A percentile compares a stretch with the other conserved stretches of the same genome.
These are phyloP conservation scores for Alsophila aescularia DNA, from an alignment of 2,888 invertebrate species.

Conservation along the genomic window DNA sequence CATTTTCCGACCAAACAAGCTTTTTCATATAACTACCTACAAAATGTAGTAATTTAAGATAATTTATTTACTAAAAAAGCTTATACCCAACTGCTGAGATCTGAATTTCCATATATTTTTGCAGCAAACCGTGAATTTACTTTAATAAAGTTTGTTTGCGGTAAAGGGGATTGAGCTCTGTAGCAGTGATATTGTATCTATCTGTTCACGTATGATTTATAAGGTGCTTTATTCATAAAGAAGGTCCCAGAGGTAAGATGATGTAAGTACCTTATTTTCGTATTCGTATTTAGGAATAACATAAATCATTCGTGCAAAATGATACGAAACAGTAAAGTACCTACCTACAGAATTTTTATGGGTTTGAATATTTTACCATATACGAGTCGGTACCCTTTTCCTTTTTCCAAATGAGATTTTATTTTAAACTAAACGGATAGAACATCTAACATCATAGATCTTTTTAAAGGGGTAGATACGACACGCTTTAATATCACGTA, in stretches of 20 bases:
- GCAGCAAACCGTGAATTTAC: slow-evolving; percentile 2
- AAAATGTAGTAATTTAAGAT: background rate
- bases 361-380: too few species aligned
- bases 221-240: slow-evolving; percentile 6
- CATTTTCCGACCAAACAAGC: too few species aligned
- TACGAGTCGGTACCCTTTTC: too few species aligned
- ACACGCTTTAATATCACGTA: too few species aligned
- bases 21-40: too few species aligned
- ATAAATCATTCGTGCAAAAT: background rate
- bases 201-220: background rate
- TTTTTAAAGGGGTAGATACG: too few species aligned
- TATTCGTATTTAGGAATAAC: background rate
- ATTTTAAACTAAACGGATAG: too few species aligned
- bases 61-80: background rate
- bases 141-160: slow-evolving; percentile 4
- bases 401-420: too few species aligned
- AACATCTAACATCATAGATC: too few species aligned
- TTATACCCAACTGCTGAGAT: background rate
- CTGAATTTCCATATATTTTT: slow-evolving; percentile 4
- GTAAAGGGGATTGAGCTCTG: slow-evolving; percentile 2
- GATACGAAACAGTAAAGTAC: too few species aligned
- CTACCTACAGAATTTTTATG: too few species aligned
- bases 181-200: background rate
- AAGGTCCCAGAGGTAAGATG: background rate
- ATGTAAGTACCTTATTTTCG: background rate